A percentile compares a stretch with the other conserved stretches of the same genome.
phyloP scores from a whole-genome alignment of 37 sponge, comb jelly and placozoan species.

The Chondrosia reniformis region DNA sequence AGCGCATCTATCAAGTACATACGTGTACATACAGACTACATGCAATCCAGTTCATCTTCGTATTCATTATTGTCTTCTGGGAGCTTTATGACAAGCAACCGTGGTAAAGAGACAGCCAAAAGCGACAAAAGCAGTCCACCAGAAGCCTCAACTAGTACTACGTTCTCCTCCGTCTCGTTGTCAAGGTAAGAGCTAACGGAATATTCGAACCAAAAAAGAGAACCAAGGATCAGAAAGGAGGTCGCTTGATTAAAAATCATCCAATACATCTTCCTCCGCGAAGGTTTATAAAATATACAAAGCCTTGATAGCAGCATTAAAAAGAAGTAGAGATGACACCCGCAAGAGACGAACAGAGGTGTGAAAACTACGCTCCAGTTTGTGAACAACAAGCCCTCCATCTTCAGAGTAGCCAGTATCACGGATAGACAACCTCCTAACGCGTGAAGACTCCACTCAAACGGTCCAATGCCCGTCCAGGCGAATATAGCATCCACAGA shows the following conservation, averaged over 20 bases:
- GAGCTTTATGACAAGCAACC: not conserved
- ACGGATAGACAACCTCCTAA: constrained; percentile 9
- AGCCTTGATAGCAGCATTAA: not conserved
- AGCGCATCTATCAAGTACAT: no score
- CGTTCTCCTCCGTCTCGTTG: not conserved
- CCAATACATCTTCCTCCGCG: not conserved
- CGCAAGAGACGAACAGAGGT: not conserved
- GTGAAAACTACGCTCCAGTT: constrained; percentile 31
- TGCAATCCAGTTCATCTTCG: not conserved
- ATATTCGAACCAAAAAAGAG: not conserved
- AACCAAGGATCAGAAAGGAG: not conserved
- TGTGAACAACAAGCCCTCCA: not conserved
- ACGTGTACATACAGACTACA: not conserved
- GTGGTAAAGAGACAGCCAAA: not conserved
- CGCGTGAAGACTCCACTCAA: constrained; percentile 45
- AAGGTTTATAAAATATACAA: constrained; percentile 18
- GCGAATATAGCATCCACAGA: constrained; percentile 29
- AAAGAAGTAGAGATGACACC: not conserved
- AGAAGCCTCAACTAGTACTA: not conserved
- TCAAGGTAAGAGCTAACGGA: not conserved
- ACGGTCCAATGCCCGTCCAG: constrained; percentile 51
- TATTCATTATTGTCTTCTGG: not conserved
- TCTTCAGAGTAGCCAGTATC: constrained; percentile 19
- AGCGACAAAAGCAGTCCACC: constrained; percentile 1
- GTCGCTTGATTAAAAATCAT: not conserved